Evolutionary conservation across 2,888 invertebrate genomes (phyloP).

Genomic region (Gnatocerus cornutus): DNA sequence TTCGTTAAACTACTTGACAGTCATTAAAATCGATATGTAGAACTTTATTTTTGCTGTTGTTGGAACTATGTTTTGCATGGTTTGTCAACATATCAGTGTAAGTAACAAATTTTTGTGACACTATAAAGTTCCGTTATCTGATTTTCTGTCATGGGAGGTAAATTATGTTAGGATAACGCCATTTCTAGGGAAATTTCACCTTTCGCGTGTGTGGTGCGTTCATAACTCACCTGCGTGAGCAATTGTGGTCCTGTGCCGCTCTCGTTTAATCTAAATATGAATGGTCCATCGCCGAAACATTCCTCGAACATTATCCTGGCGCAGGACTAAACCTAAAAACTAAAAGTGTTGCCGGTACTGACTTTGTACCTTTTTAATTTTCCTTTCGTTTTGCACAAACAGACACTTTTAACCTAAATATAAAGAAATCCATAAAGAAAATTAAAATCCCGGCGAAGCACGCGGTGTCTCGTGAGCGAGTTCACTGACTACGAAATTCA

Average conservation of each 20-base stretch:
- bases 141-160: constrained; percentile 15
- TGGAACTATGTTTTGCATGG: constrained; percentile 12
- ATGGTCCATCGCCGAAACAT: constrained; percentile 77
- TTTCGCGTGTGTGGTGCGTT: constrained; percentile 38
- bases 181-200: constrained; percentile 2
- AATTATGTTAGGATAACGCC: constrained; percentile 12
- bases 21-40: constrained; percentile 1
- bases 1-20: not conserved
- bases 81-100: constrained; percentile 25
- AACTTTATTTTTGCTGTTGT: constrained; percentile 17
- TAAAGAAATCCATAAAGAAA: constrained; percentile 54
- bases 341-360: no score
- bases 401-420: constrained; percentile 42
- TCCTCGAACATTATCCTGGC: constrained; percentile 70
- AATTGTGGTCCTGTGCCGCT: constrained; percentile 83
- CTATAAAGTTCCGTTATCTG: constrained; percentile 1
- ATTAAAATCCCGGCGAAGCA: constrained; percentile 51
- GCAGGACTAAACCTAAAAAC: constrained; percentile 10
- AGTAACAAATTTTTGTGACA: constrained; percentile 29
- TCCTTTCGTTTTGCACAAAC: constrained; percentile 15
- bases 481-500: constrained; percentile 45
- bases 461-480: constrained; percentile 48
- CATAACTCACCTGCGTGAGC: constrained; percentile 78
- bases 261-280: constrained; percentile 84
- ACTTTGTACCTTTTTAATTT: constrained; percentile 8